Evolutionary conservation across 92 coral and sea anemone species (phyloP).

Genomic region (Epizoanthus rinbou): DNA sequence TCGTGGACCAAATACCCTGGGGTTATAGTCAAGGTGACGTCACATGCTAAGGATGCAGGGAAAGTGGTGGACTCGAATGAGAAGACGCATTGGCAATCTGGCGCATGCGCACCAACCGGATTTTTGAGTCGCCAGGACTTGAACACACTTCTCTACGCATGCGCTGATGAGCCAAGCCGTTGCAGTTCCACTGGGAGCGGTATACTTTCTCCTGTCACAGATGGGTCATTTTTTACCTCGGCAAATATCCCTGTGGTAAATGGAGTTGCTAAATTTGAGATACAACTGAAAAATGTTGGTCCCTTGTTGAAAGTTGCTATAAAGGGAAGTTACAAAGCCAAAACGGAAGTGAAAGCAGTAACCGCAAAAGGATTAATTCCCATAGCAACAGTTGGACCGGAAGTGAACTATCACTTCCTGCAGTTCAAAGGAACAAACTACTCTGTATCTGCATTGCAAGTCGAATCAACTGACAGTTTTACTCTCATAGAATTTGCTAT

Average conservation of each 20-base stretch:
- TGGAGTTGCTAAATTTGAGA: constrained; percentile 2
- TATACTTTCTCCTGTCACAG: neutral
- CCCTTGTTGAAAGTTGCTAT: neutral
- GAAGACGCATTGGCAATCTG: constrained; percentile 25
- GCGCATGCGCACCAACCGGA: constrained; percentile 11
- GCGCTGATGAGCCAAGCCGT: constrained; percentile 18
- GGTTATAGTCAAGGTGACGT: neutral
- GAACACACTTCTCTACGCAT: constrained; percentile 8
- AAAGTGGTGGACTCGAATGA: constrained; percentile 14
- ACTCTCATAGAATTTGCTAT: constrained; percentile 7
- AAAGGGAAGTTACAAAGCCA: neutral
- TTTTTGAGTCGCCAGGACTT: constrained; percentile 2
- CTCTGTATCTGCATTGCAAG: constrained; percentile 1
- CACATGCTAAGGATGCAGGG: neutral
- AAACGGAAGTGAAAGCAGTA: neutral
- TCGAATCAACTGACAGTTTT: neutral
- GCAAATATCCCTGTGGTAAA: neutral
- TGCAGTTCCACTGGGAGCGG: constrained; percentile 12
- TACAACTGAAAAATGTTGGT: neutral
- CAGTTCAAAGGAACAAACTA: neutral
- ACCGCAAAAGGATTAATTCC: neutral
- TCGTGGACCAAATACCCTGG: constrained; percentile 25
- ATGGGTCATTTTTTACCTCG: constrained; percentile 1
- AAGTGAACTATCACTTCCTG: neutral
- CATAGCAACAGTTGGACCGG: constrained; percentile 11